Conservation (phyloP, 2,888 invertebrate species). For the Melieria omissa region DNA sequence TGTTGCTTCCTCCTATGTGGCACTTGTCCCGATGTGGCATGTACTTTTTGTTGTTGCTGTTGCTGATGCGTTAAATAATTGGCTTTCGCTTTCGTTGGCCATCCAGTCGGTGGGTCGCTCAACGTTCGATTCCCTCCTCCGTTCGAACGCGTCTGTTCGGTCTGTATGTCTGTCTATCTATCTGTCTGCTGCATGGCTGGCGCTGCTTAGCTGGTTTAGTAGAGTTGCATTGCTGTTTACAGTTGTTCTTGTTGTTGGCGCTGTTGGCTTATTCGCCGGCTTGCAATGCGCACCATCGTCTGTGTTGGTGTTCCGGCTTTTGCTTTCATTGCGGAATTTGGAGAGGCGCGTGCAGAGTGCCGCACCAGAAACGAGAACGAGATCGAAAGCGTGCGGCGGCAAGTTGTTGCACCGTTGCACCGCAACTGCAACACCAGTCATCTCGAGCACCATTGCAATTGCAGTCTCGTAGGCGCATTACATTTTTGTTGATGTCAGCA, state of each 20-base stretch:
- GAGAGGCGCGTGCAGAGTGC: background rate
- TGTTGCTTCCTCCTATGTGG: too few relatives aligned
- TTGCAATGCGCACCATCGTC: background rate
- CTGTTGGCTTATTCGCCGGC: background rate
- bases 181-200: too few relatives aligned
- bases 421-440: background rate
- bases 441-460: constrained; percentile 1
- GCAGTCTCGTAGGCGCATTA: background rate
- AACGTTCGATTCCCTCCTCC: too few relatives aligned
- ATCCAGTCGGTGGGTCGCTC: too few relatives aligned
- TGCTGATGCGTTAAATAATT: constrained; percentile 26
- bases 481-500: background rate
- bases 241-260: background rate
- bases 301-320: constrained; percentile 3
- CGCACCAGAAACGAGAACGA: constrained; percentile 23
- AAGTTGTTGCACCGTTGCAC: background rate
- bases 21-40: too few relatives aligned
- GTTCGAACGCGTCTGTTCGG: too few relatives aligned
- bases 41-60: background rate
- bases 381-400: background rate
- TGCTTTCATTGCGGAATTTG: constrained; percentile 35
- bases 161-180: background rate
- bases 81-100: constrained; percentile 25
- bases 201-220: background rate
- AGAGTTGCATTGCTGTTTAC: background rate